phyloP scores from a whole-genome alignment of 2,888 invertebrate genomes.

The Meta bourneti region DNA sequence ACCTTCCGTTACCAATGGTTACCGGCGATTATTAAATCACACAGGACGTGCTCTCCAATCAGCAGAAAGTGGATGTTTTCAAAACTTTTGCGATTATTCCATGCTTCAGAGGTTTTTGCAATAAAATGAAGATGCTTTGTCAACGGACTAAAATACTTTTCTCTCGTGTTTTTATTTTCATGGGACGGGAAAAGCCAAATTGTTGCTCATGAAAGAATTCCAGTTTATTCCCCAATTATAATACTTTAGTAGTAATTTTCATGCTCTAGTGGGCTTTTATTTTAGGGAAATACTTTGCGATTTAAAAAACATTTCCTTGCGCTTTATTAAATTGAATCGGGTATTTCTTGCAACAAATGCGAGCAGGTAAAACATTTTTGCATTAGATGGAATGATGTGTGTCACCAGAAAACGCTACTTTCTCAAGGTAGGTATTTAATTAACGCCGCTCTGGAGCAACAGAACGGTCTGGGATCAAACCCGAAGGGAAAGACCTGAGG shows the following conservation, averaged over 20 bases:
- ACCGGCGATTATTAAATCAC: slow-evolving; percentile 54
- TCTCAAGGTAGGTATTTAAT: too few species aligned
- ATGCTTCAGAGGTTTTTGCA: slow-evolving; percentile 39
- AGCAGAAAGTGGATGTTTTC: slow-evolving; percentile 15
- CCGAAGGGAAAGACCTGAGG: too few species aligned
- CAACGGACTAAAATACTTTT: not conserved
- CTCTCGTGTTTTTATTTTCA: not conserved
- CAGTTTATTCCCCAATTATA: not conserved
- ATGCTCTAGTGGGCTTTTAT: not conserved
- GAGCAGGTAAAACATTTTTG: too few species aligned
- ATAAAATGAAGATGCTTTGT: slow-evolving; percentile 25
- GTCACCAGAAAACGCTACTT: too few species aligned
- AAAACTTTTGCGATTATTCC: slow-evolving; percentile 14
- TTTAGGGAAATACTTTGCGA: not conserved
- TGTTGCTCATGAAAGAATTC: not conserved
- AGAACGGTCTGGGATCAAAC: too few species aligned
- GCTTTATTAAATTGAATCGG: too few species aligned
- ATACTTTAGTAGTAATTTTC: not conserved
- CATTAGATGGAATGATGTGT: too few species aligned
- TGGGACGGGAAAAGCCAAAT: not conserved
- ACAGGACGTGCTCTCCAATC: slow-evolving; percentile 28
- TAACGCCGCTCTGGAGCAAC: too few species aligned
- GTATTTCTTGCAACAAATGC: too few species aligned
- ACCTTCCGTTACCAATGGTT: slow-evolving; percentile 41
- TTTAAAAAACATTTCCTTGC: not conserved